Conservation (phyloP, 2,113 vertebrate species). For the Bufo bufo region DNA sequence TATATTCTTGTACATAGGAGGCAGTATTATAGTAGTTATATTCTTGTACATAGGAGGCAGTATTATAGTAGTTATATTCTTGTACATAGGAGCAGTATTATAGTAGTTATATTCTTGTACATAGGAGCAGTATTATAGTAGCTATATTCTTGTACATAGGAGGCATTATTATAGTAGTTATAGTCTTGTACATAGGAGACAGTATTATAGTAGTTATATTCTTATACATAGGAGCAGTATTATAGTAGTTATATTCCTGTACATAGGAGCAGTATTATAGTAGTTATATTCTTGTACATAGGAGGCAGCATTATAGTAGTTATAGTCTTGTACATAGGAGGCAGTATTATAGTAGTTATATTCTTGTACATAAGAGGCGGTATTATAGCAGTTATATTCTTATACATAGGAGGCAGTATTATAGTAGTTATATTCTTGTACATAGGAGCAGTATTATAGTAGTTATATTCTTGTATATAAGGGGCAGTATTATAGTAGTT, state of each 20-base stretch:
- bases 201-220: constrained; percentile 19
- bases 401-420: background rate
- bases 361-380: background rate
- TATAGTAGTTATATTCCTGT: constrained; percentile 1
- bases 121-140: background rate
- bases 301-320: constrained; percentile 3
- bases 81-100: background rate
- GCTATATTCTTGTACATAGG: background rate
- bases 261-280: background rate
- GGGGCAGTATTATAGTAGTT: constrained; percentile 12
- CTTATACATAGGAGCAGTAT: background rate
- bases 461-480: constrained; percentile 1
- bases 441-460: constrained; percentile 18
- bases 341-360: constrained; percentile 17
- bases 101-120: constrained; percentile 13
- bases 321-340: constrained; percentile 3
- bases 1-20: constrained; percentile 1
- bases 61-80: constrained; percentile 14
- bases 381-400: constrained; percentile 2
- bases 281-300: constrained; percentile 17
- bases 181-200: no score
- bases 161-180: no score
- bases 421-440: constrained; percentile 12
- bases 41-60: constrained; percentile 1
- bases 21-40: constrained; percentile 22